Evolutionary conservation across 2,113 vertebrate genomes (phyloP), one percentile per base, ranked within the genome.

Genomic region (Garra rufa): DNA sequence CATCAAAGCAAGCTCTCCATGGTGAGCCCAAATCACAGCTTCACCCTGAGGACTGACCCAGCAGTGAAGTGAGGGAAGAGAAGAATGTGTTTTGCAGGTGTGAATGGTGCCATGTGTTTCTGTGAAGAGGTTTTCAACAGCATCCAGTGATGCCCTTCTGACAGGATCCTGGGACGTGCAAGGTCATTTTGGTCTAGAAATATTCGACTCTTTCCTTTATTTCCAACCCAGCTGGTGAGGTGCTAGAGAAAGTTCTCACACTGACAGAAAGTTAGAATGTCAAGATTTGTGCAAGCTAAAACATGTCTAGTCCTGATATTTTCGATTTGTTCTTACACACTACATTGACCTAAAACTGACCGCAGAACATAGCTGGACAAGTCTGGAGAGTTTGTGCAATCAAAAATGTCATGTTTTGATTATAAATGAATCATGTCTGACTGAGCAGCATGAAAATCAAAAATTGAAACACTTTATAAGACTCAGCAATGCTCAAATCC

Each of bases 391-490:
- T 9, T 81, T 75, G 30, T 21, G 63, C 10, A 69, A 69, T 9
- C 28, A 9, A 9, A 28, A 74, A 48, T 75, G 73, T 76, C 50
- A 46, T 28, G 30, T 46, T 65, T 48, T n/a, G 26, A 82, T 48
- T 55, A 15, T 55, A 17, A 52, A 69, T 85, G 63, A 88, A 76
- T 83, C 73, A 81, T 90, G 84, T 83, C 3, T 21, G 26, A 74
- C 52, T 30, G 21, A n/a, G 26, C 28, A 21, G 34, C 50, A 14
- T 76, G 28, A 21, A 10, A 76, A 43, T 46, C 69, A 28, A 30
- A n/a, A 24, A 21, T 87, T 91, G 91, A 55, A 76, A 55, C 13
- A 76, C 17, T 28, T 85, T 88, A 85, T 87, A 93, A 91, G 85
- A 86, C 90, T 89, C 26, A 59, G 52, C 21, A 43, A 46, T 24